Evolutionary conservation across 2,888 invertebrate genomes (phyloP).

Genomic region (Thyatira batis): DNA sequence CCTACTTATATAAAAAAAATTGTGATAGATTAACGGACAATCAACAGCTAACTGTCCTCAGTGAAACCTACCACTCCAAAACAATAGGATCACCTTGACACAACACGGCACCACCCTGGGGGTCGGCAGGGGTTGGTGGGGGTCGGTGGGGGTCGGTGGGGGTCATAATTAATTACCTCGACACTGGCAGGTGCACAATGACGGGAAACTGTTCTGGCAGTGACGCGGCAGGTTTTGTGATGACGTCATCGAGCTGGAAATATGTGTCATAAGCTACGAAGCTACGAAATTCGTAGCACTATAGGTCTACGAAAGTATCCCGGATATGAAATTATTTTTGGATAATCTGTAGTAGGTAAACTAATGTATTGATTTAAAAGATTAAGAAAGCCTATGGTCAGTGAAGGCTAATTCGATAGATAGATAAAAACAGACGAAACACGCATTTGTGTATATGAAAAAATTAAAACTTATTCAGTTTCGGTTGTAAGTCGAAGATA

Average conservation of each 20-base stretch:
- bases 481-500: no score
- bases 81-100: constrained; percentile 76
- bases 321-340: no score
- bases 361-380: no score
- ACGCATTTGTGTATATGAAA: no score
- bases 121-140: constrained; percentile 25
- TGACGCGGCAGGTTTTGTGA: constrained; percentile 63
- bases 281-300: no score
- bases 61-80: constrained; percentile 40
- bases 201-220: constrained; percentile 52
- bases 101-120: constrained; percentile 50
- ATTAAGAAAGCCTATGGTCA: no score
- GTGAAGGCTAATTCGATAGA: no score
- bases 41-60: neutral
- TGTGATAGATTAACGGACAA: neutral
- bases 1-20: no score
- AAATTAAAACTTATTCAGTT: no score
- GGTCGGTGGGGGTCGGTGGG: constrained; percentile 20
- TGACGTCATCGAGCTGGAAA: neutral
- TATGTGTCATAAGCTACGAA: neutral
- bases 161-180: constrained; percentile 71
- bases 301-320: no score
- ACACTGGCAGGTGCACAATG: constrained; percentile 80
- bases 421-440: no score
- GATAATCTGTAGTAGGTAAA: no score